Base-by-base conservation (phyloP, 2,113 vertebrate genomes). In the Microtus pennsylvanicus region DNA sequence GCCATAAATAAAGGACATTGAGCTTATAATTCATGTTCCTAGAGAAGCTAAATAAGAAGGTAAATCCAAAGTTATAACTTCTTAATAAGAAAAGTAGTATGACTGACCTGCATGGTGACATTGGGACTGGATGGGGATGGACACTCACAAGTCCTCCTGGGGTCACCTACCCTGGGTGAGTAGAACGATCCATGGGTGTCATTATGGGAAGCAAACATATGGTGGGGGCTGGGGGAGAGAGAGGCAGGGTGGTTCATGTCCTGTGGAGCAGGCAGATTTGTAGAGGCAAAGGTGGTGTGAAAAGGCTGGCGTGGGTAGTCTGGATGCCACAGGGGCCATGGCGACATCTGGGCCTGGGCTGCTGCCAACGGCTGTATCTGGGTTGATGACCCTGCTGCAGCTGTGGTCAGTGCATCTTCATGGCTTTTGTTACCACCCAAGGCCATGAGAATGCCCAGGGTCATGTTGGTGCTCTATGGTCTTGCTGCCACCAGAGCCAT, bases 1-100 rank as follows among this genome's bases (percentile, higher is more conserved):
- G n/a, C n/a, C n/a, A n/a, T n/a, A n/a, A n/a, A n/a, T n/a, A n/a
- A n/a, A n/a, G n/a, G n/a, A n/a, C n/a, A n/a, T n/a, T n/a, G n/a
- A n/a, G n/a, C n/a, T n/a, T n/a, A n/a, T n/a, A n/a, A n/a, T n/a
- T n/a, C n/a, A n/a, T n/a, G n/a, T n/a, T n/a, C n/a, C n/a, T n/a
- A n/a, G n/a, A n/a, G n/a, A n/a, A n/a, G n/a, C n/a, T n/a, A n/a
- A n/a, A n/a, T n/a, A n/a, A n/a, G n/a, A n/a, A n/a, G n/a, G n/a
- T n/a, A n/a, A n/a, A n/a, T n/a, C n/a, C n/a, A n/a, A 92, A 50
- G 14, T 26, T 91, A 61, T 85, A 92, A 78, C 65, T 87, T 97
- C 61, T 72, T 89, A 94, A 90, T 52, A 74, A 58, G 2, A 75
- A 94, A 65, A 81, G 17, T 65, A 35, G 7, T 77, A 42, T 72